phyloP scores from a whole-genome alignment of 2,888 invertebrate species.

The Drosophila buzzatii region DNA sequence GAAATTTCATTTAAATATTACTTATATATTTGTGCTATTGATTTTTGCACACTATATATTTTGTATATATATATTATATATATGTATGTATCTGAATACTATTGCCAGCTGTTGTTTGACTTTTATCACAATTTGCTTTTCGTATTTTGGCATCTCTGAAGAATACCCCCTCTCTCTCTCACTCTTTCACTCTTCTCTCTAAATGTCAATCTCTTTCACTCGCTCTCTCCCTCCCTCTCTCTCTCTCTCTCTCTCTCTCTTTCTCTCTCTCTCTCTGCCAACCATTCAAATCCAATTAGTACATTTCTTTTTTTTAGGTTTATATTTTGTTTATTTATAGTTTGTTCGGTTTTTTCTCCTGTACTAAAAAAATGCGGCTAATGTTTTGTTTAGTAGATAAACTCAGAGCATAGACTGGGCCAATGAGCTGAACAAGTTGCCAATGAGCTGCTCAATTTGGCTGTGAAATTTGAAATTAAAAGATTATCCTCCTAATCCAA shows the following conservation, averaged over 20 bases:
- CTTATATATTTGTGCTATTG: conserved; percentile 19
- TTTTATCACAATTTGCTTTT: conserved; percentile 6
- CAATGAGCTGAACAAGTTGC: conserved; percentile 39
- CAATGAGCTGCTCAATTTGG: conserved; percentile 23
- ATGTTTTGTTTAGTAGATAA: conserved; percentile 51
- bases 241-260: background rate
- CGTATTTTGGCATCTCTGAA: conserved; percentile 10
- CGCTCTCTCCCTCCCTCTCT: background rate
- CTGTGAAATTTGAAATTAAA: conserved; percentile 1
- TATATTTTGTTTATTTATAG: conserved; percentile 60
- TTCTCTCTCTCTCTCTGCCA: conserved; percentile 5
- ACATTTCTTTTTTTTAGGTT: conserved; percentile 31
- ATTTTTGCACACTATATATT: background rate
- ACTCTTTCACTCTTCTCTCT: no score
- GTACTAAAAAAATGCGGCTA: conserved; percentile 45
- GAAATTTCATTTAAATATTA: conserved; percentile 5
- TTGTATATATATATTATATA: background rate
- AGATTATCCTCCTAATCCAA: background rate
- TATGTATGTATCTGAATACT: background rate
- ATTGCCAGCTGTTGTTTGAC: conserved; percentile 38
- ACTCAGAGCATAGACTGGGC: conserved; percentile 35
- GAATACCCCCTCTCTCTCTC: conserved; percentile 2
- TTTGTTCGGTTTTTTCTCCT: conserved; percentile 11
- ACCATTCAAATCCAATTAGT: conserved; percentile 67
- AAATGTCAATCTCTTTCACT: background rate